Evolutionary conservation across 2,113 vertebrate genomes (phyloP).

Genomic region (Chunga burmeisteri): DNA sequence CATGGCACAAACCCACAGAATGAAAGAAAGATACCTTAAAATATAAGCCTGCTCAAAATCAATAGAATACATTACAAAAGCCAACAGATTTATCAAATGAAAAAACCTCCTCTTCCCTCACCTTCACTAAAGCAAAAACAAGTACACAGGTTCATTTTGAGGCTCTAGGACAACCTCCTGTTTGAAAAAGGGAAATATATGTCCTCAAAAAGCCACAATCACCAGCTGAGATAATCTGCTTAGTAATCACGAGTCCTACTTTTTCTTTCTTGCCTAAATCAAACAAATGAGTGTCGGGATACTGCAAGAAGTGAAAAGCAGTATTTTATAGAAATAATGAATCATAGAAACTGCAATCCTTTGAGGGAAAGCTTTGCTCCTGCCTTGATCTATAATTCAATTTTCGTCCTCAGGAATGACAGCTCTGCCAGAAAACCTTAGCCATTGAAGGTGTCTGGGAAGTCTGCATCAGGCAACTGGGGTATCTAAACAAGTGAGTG

Average conservation of each 20-base stretch:
- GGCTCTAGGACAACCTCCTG: neutral
- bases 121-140: neutral
- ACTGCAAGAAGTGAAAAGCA: neutral
- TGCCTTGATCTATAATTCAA: neutral
- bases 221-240: neutral
- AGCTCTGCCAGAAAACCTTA: neutral
- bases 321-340: neutral
- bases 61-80: neutral
- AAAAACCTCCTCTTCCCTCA: neutral
- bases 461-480: neutral
- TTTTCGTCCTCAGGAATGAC: neutral
- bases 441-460: neutral
- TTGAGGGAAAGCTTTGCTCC: neutral
- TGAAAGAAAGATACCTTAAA: neutral
- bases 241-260: neutral
- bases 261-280: neutral
- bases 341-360: neutral
- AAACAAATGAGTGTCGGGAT: neutral
- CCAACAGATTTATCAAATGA: neutral
- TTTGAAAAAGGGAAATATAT: neutral
- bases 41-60: neutral
- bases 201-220: neutral
- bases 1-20: neutral
- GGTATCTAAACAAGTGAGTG: neutral
- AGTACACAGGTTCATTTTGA: neutral